These are phyloP conservation scores for Lobophora halterata DNA, from an alignment of 2,888 invertebrate species.

Conservation along the genomic window DNA sequence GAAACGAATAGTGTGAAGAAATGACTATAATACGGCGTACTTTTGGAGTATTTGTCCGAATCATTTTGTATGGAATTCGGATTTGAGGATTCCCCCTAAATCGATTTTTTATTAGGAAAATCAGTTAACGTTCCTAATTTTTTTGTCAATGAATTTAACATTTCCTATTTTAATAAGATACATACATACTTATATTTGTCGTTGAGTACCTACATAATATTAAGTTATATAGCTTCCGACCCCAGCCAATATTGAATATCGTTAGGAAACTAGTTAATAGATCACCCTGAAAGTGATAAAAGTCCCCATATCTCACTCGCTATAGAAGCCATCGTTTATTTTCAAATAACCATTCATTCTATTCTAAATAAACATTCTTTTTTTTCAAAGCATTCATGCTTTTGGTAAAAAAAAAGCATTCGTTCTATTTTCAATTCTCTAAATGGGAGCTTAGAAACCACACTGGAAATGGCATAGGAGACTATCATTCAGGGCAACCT, in stretches of 20 bases:
- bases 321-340: constrained; percentile 2
- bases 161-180: too few species aligned
- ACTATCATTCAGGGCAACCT: constrained; percentile 33
- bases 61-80: too few species aligned
- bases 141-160: too few species aligned
- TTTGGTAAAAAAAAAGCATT: too few species aligned
- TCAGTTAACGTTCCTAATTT: too few species aligned
- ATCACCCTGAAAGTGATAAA: constrained; percentile 12
- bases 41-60: too few species aligned
- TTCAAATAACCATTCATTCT: constrained; percentile 5
- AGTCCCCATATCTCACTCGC: constrained; percentile 17
- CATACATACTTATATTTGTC: too few species aligned
- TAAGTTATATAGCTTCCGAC: neutral
- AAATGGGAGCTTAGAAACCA: constrained; percentile 5
- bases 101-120: too few species aligned
- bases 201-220: neutral
- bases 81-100: too few species aligned
- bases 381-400: too few species aligned
- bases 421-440: constrained; percentile 3
- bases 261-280: constrained; percentile 13
- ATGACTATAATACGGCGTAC: too few species aligned
- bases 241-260: constrained; percentile 8
- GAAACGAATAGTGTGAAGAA: too few species aligned
- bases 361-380: constrained; percentile 4
- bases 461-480: constrained; percentile 15